Conservation (phyloP, 2,888 invertebrate species). For the Agelastica alni region DNA sequence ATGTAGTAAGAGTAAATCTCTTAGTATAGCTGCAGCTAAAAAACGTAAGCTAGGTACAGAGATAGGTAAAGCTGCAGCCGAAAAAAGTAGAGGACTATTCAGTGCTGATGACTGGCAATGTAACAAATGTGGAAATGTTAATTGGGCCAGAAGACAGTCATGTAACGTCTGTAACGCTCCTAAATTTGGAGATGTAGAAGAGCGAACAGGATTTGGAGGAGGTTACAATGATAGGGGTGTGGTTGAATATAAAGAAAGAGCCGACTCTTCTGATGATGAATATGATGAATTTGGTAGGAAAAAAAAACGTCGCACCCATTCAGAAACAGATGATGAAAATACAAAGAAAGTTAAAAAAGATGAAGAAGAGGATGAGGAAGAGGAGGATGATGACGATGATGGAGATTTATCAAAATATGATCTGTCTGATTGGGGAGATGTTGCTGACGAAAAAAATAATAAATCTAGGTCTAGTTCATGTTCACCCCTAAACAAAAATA, state of each 20-base stretch:
- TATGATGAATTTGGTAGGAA: conserved; percentile 78
- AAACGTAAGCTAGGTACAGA: conserved; percentile 91
- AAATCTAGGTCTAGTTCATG: conserved; percentile 33
- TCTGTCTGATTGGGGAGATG: conserved; percentile 61
- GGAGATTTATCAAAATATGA: conserved; percentile 64
- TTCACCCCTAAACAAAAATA: conserved; percentile 15
- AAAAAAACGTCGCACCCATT: conserved; percentile 44
- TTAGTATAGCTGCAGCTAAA: conserved; percentile 52
- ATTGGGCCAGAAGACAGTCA: conserved; percentile 94
- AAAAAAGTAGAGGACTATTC: conserved; percentile 93
- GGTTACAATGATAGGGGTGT: conserved; percentile 95
- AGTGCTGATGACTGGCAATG: conserved; percentile 99
- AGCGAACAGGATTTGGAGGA: conserved; percentile 79
- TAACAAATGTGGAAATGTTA: conserved; percentile 99
- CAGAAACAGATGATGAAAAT: conserved; percentile 29
- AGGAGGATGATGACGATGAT: conserved; percentile 60
- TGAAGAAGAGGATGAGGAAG: conserved; percentile 49
- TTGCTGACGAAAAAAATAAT: conserved; percentile 35
- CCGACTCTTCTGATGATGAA: conserved; percentile 89
- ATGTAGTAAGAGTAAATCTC: conserved; percentile 70
- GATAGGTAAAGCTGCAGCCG: conserved; percentile 97
- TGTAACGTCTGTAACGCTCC: conserved; percentile 99
- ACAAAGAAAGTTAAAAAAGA: conserved; percentile 11
- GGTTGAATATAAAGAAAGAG: conserved; percentile 91
- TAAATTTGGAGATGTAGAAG: conserved; percentile 91